Percentiles rank a stretch among this genome's conserved stretches.
Evolutionary conservation across 2,113 vertebrate genomes (phyloP).

Genomic region (Gymnorhina tibicen): DNA sequence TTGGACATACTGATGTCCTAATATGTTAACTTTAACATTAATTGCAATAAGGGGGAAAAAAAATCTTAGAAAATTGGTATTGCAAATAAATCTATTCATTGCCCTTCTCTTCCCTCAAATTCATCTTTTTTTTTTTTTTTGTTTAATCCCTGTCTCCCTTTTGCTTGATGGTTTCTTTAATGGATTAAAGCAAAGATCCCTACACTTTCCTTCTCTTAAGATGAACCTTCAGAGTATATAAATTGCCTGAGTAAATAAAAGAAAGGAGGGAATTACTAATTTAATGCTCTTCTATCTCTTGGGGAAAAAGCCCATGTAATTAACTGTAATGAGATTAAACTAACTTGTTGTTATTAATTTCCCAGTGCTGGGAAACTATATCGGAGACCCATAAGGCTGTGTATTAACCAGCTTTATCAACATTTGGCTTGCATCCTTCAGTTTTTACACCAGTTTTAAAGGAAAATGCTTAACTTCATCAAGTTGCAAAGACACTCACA

Average conservation of each 20-base stretch:
- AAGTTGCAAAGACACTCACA: background rate
- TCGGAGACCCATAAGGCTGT: slow-evolving; percentile 1
- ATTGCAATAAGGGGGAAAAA: background rate
- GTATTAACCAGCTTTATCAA: slow-evolving; percentile 36
- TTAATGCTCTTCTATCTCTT: slow-evolving; percentile 58
- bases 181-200: background rate
- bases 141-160: background rate
- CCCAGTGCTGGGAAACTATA: slow-evolving; percentile 43
- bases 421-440: background rate
- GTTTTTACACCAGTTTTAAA: background rate
- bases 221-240: slow-evolving; percentile 36
- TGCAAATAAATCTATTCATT: background rate
- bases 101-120: no score
- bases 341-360: slow-evolving; percentile 70
- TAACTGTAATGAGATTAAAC: slow-evolving; percentile 76
- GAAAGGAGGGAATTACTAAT: slow-evolving; percentile 61
- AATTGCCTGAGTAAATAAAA: slow-evolving; percentile 66
- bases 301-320: slow-evolving; percentile 69
- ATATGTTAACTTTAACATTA: background rate
- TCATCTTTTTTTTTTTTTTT: no score
- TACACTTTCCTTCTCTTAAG: background rate
- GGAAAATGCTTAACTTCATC: background rate
- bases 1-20: background rate
- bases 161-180: slow-evolving; percentile 13
- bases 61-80: background rate